phyloP scores from a whole-genome alignment of 2,113 vertebrate genomes.

The Neomonachus schauinslandi region DNA sequence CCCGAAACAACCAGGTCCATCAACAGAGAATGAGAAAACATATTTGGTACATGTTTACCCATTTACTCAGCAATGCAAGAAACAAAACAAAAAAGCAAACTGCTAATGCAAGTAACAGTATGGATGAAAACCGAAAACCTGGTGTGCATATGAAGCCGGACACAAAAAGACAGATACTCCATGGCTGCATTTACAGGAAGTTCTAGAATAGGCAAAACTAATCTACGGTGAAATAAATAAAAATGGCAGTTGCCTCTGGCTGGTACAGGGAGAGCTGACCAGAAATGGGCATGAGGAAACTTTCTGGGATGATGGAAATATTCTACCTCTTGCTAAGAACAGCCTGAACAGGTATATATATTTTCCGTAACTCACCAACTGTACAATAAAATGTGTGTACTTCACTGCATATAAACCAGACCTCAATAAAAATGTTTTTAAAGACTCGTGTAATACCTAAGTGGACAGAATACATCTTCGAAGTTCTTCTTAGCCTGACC shows the following conservation, averaged over 20 bases:
- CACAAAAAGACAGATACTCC: not conserved
- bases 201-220: not conserved
- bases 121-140: not conserved
- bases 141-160: not conserved
- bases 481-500: not conserved
- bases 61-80: not conserved
- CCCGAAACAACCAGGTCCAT: not conserved
- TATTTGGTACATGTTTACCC: not conserved
- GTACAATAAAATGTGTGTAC: not conserved
- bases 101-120: not conserved
- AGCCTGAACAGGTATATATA: not conserved
- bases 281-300: not conserved
- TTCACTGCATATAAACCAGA: not conserved
- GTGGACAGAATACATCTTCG: not conserved
- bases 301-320: not conserved
- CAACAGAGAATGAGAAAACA: not conserved
- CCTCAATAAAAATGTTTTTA: not conserved
- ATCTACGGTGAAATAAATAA: not conserved
- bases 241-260: not conserved
- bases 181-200: not conserved
- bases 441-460: not conserved
- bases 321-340: not conserved
- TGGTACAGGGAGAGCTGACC: not conserved
- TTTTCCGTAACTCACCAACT: not conserved
- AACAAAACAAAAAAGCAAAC: not conserved